These are phyloP conservation scores for Furcifer pardalis DNA, from an alignment of 2,797 vertebrate species.

Conservation along the genomic window DNA sequence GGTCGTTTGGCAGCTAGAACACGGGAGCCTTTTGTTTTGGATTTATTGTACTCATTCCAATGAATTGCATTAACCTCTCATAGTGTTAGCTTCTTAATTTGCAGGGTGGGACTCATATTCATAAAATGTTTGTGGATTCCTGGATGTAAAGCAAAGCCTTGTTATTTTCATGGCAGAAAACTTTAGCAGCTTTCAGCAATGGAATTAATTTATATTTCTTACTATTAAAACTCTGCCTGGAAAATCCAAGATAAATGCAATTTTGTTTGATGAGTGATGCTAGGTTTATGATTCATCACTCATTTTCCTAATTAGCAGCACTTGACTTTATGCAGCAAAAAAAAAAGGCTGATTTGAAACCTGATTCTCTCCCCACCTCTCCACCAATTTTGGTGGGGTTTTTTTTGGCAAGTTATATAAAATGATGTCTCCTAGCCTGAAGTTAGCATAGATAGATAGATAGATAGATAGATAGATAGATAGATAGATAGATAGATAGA, in stretches of 20 bases:
- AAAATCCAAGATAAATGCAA: slow-evolving; percentile 61
- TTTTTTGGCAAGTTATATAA: slow-evolving; percentile 38
- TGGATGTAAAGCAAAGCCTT: slow-evolving; percentile 13
- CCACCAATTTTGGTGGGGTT: no score
- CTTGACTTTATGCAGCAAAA: slow-evolving; percentile 63
- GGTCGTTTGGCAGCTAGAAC: slow-evolving; percentile 11
- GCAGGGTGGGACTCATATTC: neutral
- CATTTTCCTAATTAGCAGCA: slow-evolving; percentile 64
- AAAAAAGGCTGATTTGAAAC: slow-evolving; percentile 58
- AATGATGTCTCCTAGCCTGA: slow-evolving; percentile 32
- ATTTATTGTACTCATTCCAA: slow-evolving; percentile 20
- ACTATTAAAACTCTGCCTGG: slow-evolving; percentile 42
- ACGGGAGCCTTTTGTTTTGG: neutral
- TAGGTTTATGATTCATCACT: slow-evolving; percentile 63
- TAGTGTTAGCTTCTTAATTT: slow-evolving; percentile 32
- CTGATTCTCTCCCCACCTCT: slow-evolving; percentile 17
- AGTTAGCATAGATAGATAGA: slow-evolving; percentile 6
- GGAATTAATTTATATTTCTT: slow-evolving; percentile 46
- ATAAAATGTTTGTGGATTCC: slow-evolving; percentile 32
- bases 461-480: no score
- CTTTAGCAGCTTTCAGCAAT: slow-evolving; percentile 49
- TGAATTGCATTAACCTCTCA: slow-evolving; percentile 21
- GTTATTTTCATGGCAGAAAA: slow-evolving; percentile 41
- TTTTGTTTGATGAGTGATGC: slow-evolving; percentile 61
- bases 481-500: no score